Evolutionary conservation across 2,888 invertebrate species (phyloP), one percentile per base, ranked within the genome.

Genomic region (Dynastes grantii): DNA sequence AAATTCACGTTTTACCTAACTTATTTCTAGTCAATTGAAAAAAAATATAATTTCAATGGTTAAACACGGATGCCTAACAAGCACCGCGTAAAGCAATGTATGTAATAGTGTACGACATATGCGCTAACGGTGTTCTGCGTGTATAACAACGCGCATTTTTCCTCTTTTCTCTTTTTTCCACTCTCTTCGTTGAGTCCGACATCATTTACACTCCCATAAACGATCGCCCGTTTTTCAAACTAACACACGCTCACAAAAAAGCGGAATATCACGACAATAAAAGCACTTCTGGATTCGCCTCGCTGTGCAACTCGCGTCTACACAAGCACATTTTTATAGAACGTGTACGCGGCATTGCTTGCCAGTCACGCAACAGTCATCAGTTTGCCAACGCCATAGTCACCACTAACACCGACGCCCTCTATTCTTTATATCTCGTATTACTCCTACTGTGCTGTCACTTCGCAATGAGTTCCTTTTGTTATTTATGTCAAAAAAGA

Each of bases 231-330:
- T 61, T 73, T 71, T 73, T 73, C 58, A 73, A 58, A 58, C 73
- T 32, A 61, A 22, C 37, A 9, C 67, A 22, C 22, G 40, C 68
- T 22, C 49, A 13, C n/a, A 58, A 53, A 29, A 70, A 51, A 70
- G 70, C 40, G 40, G 68, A 49, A 73, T 73, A 73, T 73, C 40
- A 61, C 27, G 40, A 22, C 73, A 58, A 58, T 73, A 58, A 58
- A 58, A 61, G 45, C 73, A 40, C 73, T 40, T 22, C 58, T 58
- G 67, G 79, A 78, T 79, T 79, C 77, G 65, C 75, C 67, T 77
- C 64, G 77, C 40, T 27, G 16, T 32, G 64, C 22, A 55, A 29
- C 9, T n/a, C 40, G 37, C 29, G 11, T 64, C 4, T 32, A 32
- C 37, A 32, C 76, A 51, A 29, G 27, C 22, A 61, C 27, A 29